Base-by-base conservation (phyloP, 2,888 invertebrate species). In the Sinelater perroti region DNA sequence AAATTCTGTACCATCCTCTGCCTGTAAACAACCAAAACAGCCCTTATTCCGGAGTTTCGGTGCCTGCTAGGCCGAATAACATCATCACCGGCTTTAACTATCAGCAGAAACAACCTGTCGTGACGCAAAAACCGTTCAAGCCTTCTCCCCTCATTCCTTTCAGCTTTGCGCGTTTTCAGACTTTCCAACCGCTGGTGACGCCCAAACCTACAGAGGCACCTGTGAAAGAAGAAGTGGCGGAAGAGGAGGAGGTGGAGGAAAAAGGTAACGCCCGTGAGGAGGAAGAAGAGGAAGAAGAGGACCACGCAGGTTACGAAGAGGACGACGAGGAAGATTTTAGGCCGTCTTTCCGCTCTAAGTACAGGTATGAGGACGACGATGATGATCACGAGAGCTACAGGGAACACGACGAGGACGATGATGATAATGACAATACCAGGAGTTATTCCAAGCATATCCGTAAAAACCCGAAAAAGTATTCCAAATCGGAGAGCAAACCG, bases 391-490 rank as follows among this genome's bases (percentile, higher is more conserved):
- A 55, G 8, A 33, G 44, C 16, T 51, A 54, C 8, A 49, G 54
- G 8, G 42, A 53, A 14, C 56, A 62, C 1, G 66, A 62, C 6
- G 64, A 63, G 13, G 64, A 64, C 5, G 63, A 64, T 21, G 56
- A 61, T n/a, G 55, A 63, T 3, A 53, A 57, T 7, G 61, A 61
- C 11, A 61, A 51, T 8, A 40, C 31, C n/a, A 50, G 52, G 26
- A 56, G 60, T 30, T 49, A 47, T 4, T 26, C 49, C 1, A 40
- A 31, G 16, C 13, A 44, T 3, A 17, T 47, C 21, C 35, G 50
- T 4, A 54, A 58, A 11, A 52, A 46, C 10, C 53, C 54, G 7
- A 56, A 56, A 13, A 44, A 53, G 16, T 38, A 6, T 4, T 11
- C 18, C 2, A 10, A 8, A 5, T n/a, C 16, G 21, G 14, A 50